Evolutionary conservation across 2,888 invertebrate genomes (phyloP), one percentile per base, ranked within the genome.

Genomic region (Epicampocera succincta): DNA sequence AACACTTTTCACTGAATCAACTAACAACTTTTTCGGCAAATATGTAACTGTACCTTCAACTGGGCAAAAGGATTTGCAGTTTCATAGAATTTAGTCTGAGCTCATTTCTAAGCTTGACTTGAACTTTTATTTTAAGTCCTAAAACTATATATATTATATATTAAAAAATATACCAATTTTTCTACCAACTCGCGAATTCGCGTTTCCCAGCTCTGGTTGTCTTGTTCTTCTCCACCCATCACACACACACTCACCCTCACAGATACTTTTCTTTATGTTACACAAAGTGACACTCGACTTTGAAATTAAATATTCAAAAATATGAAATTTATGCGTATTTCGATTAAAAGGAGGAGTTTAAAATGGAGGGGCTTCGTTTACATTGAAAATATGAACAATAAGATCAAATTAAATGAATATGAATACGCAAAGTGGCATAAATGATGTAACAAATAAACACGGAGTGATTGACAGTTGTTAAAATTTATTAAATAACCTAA

Each of bases 381-480:
- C 25, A 21, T 50, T 50, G 19, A 72, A 5, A 17, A 29, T 50
- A 40, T 5, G 19, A 46, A 46, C 17, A 50, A 48, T 9, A 25
- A 60, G 69, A 72, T 17, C 13, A 50, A 58, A 42, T 17, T 38
- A 69, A 74, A 60, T 46, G 65, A 74, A 75, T 60, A 66, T 65
- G 65, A 75, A 75, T 60, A 66, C 60, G 65, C 71, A 78, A 78
- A 66, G 60, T 54, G 74, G 75, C 74, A 74, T 46, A 60, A 78
- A 54, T 44, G 29, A 60, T 60, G 11, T 56, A 73, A 54, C 44
- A 71, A 78, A 78, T 71, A 66, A 78, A 74, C 60, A 25, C 40
- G 74, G 66, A 48, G 33, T 61, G 78, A 71, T 78, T 75, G 78
- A 72, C 78, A 82, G 73, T 74, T 82, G 69, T 48, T 71, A 60